Evolutionary conservation across 2,888 invertebrate genomes (phyloP), one percentile per base, ranked within the genome.

Genomic region (Chymomyza caudatula): DNA sequence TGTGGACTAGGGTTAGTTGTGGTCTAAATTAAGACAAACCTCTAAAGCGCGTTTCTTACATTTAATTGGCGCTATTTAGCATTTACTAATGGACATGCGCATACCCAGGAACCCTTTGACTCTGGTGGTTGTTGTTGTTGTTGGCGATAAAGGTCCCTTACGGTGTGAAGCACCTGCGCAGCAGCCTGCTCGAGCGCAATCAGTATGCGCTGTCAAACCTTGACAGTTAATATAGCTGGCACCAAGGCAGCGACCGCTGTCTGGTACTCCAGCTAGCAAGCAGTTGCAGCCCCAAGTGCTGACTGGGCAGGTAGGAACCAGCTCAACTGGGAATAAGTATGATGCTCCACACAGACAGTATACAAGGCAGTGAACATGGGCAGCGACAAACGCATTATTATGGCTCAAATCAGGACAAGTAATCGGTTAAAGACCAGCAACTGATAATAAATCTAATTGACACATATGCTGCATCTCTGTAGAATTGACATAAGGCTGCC

Each of bases 391-490:
- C 67, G 55, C 65, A 69, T 69, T 73, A 66, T 65, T 73, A 65
- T 70, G 70, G 69, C 60, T 47, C 20, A 55, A 60, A 61, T 58
- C 61, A 69, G 63, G 77, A 80, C 82, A 76, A 71, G 76, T 68
- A 74, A 81, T 81, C 82, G 71, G 69, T 83, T 79, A 83, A 82
- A 75, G 82, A 63, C 77, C 78, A 77, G 78, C 78, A 74, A 78
- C 76, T 87, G 89, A 89, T 89, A 89, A 89, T 89, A 89, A 89
- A 89, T 89, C 89, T 89, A 89, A 89, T 89, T 89, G 89, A 89
- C 89, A 89, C 89, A 89, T 89, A 74, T 71, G 71, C 57, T 22
- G 42, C 71, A n/a, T n/a, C n/a, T 76, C 69, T 57, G 56, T 77
- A 73, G 73, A 75, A 65, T 78, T 76, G 76, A 73, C 71, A 76